Percentiles rank a stretch among this genome's conserved stretches.
Conservation (phyloP, 2,797 vertebrate genomes). For the Leptoclinus maculatus region DNA sequence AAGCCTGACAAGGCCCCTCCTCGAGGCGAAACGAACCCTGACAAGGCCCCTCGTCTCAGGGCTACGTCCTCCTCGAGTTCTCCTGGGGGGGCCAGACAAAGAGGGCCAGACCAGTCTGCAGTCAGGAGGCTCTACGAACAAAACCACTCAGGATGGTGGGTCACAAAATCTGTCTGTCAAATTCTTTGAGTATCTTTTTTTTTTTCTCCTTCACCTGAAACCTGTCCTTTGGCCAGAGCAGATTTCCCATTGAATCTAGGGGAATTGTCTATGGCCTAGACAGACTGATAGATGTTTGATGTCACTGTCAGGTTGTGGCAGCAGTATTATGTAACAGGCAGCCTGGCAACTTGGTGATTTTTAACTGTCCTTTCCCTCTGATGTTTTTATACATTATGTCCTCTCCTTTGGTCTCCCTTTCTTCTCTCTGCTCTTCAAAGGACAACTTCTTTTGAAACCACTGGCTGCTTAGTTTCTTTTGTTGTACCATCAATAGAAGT, state of each 20-base stretch:
- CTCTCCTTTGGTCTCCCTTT: background rate
- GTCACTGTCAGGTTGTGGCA: slow-evolving; percentile 27
- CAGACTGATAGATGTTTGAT: slow-evolving; percentile 19
- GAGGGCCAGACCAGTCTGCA: slow-evolving; percentile 85
- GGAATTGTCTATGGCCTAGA: background rate
- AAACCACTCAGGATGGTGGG: slow-evolving; percentile 91
- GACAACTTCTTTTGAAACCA: background rate
- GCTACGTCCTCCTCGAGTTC: slow-evolving; percentile 82
- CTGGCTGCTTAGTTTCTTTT: background rate
- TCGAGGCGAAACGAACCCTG: too few relatives aligned
- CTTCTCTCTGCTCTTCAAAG: background rate
- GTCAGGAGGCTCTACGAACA: slow-evolving; percentile 80
- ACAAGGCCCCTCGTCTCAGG: slow-evolving; percentile 81
- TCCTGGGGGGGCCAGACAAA: slow-evolving; percentile 75
- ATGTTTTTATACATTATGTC: background rate
- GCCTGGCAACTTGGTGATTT: slow-evolving; percentile 4
- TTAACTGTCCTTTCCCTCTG: background rate
- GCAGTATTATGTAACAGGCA: slow-evolving; percentile 32
- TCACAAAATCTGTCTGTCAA: background rate
- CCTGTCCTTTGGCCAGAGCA: background rate
- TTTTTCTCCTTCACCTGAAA: background rate
- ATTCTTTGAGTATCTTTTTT: background rate
- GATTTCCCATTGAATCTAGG: background rate
- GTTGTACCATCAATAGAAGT: background rate
- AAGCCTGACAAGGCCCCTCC: too few relatives aligned